Percentiles rank a stretch among this genome's conserved stretches.
Evolutionary conservation across 2,888 invertebrate genomes (phyloP).

Genomic region (Drosophila quinaria): DNA sequence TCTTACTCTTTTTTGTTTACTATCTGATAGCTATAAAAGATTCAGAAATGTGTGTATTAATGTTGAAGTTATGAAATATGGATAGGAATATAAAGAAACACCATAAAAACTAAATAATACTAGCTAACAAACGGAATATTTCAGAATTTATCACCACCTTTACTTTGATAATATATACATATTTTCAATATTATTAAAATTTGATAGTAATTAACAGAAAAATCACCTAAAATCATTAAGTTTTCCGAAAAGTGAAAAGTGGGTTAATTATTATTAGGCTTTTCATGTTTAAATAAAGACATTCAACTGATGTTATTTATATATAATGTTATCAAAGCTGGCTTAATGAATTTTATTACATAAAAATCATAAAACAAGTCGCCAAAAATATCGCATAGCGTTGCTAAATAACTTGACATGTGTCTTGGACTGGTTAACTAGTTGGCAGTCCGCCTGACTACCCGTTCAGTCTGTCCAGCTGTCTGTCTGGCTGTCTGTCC

Average conservation of each 20-base stretch:
- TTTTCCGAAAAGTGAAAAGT: neutral
- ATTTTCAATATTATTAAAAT: too few species aligned
- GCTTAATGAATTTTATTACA: constrained; percentile 14
- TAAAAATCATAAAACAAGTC: constrained; percentile 34
- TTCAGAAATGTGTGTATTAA: neutral
- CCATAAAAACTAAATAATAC: neutral
- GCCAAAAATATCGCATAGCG: constrained; percentile 51
- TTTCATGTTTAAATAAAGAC: constrained; percentile 1
- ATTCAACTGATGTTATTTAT: neutral
- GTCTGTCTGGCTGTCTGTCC: constrained; percentile 6
- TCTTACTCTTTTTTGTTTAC: too few species aligned
- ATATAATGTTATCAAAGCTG: constrained; percentile 1
- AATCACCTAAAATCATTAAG: too few species aligned
- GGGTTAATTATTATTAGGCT: neutral
- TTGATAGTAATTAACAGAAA: too few species aligned
- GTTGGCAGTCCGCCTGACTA: constrained; percentile 46
- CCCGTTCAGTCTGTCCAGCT: constrained; percentile 20
- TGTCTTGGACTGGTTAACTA: constrained; percentile 46
- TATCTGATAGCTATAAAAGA: neutral
- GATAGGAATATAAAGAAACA: neutral
- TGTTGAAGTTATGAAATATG: neutral
- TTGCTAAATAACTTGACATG: constrained; percentile 69
- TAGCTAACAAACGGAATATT: too few species aligned
- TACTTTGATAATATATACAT: too few species aligned
- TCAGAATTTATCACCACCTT: too few species aligned